These are phyloP conservation scores for Euschistus heros DNA, from an alignment of 1,140 invertebrate species.

Conservation along the genomic window DNA sequence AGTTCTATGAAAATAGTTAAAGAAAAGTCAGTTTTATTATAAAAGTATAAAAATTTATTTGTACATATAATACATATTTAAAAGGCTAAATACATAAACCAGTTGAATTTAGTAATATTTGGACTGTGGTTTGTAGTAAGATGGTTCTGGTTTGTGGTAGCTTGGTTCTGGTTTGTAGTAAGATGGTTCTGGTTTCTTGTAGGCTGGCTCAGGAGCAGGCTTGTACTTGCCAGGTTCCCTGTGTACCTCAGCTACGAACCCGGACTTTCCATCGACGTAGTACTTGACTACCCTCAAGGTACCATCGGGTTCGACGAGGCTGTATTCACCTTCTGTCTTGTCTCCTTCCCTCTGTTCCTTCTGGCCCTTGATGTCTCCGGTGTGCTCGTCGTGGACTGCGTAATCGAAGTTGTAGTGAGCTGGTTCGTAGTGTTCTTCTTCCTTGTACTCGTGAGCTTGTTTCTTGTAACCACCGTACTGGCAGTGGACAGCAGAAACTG, in stretches of 20 bases:
- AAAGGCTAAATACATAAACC: no score
- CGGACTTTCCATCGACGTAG: background rate
- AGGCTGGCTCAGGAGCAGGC: background rate
- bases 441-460: no score
- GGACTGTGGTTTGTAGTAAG: background rate
- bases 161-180: background rate
- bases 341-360: slow-evolving; percentile 43
- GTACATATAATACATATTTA: no score
- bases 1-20: no score
- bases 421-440: no score
- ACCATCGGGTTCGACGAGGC: slow-evolving; percentile 32
- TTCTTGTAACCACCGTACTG: no score
- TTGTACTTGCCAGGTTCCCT: background rate
- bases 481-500: no score
- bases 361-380: slow-evolving; percentile 46
- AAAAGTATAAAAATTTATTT: no score
- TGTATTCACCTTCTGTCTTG: slow-evolving; percentile 39
- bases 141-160: background rate
- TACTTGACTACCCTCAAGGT: slow-evolving; percentile 26
- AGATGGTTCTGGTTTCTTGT: background rate
- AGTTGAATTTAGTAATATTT: no score
- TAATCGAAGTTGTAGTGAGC: slow-evolving; percentile 41
- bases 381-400: slow-evolving; percentile 42
- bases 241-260: background rate
- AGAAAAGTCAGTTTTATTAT: no score